Percentiles rank a stretch among this genome's conserved stretches.
Evolutionary conservation across 1,140 invertebrate species (phyloP).

Genomic region (Megalonaias nervosa): DNA sequence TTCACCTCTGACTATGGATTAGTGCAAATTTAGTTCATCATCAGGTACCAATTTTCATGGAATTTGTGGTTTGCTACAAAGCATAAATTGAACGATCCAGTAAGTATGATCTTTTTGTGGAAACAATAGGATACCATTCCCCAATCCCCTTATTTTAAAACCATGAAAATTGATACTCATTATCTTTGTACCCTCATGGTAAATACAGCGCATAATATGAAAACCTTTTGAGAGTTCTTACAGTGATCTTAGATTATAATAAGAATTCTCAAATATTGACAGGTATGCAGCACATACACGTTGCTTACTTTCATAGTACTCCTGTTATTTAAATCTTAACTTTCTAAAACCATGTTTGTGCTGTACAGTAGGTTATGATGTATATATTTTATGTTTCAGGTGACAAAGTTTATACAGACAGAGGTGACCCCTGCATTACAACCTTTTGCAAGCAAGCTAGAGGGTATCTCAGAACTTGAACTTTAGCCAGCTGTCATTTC

Average conservation of each 20-base stretch:
- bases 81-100: too few species aligned
- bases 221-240: background rate
- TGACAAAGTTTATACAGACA: slow-evolving; percentile 56
- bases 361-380: slow-evolving; percentile 2
- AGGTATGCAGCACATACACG: background rate
- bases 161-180: too few species aligned
- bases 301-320: background rate
- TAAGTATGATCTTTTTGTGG: too few species aligned
- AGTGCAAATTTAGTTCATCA: too few species aligned
- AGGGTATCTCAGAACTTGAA: slow-evolving; percentile 39
- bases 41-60: too few species aligned
- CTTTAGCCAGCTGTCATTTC: slow-evolving; percentile 14
- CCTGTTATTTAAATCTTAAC: background rate
- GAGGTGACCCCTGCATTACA: slow-evolving; percentile 80
- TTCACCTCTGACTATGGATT: too few species aligned
- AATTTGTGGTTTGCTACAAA: too few species aligned
- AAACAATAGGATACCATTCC: too few species aligned
- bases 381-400: slow-evolving; percentile 48
- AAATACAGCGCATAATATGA: background rate
- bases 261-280: background rate
- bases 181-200: too few species aligned
- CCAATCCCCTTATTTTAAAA: too few species aligned
- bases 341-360: background rate
- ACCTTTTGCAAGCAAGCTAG: slow-evolving; percentile 74
- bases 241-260: background rate